phyloP scores from a whole-genome alignment of 2,888 invertebrate species.

The Cyclophora punctaria region DNA sequence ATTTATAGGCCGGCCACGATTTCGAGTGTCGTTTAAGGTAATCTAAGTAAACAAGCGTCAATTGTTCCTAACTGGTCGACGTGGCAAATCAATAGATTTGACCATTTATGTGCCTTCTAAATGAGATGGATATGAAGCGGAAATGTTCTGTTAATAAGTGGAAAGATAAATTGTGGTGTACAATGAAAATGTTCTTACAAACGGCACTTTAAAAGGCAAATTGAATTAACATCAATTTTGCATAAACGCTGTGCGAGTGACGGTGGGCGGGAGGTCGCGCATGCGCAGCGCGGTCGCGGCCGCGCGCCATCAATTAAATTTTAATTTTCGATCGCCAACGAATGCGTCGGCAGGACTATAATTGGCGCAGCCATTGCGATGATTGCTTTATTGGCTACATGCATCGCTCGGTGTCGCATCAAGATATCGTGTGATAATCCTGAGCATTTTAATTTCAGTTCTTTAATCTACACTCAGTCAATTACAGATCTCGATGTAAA shows the following conservation, averaged over 20 bases:
- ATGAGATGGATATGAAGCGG: background rate
- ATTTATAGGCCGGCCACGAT: slow-evolving; percentile 45
- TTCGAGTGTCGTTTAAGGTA: slow-evolving; percentile 45
- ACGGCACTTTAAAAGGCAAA: slow-evolving; percentile 45
- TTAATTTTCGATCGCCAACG: slow-evolving; percentile 62
- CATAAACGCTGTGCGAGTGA: slow-evolving; percentile 50
- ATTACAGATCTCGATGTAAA: too few relatives aligned
- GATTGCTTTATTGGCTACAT: slow-evolving; percentile 69
- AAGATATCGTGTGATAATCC: slow-evolving; percentile 36
- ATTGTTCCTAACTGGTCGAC: slow-evolving; percentile 27
- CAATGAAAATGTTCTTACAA: slow-evolving; percentile 25
- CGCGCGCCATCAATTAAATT: slow-evolving; percentile 62
- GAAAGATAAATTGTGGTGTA: slow-evolving; percentile 12
- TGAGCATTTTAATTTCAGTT: slow-evolving; percentile 46
- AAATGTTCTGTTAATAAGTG: slow-evolving; percentile 7
- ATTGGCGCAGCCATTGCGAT: slow-evolving; percentile 57
- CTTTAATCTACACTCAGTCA: slow-evolving; percentile 13
- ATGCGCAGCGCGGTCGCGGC: slow-evolving; percentile 31
- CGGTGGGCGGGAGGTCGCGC: slow-evolving; percentile 26
- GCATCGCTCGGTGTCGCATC: slow-evolving; percentile 38
- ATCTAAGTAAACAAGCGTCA: slow-evolving; percentile 33
- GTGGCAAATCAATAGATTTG: slow-evolving; percentile 14
- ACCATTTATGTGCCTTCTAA: too few relatives aligned
- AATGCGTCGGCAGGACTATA: slow-evolving; percentile 54
- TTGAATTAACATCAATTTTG: slow-evolving; percentile 64